phyloP scores from a whole-genome alignment of 1,140 invertebrate species.

The Melitaea cinxia region DNA sequence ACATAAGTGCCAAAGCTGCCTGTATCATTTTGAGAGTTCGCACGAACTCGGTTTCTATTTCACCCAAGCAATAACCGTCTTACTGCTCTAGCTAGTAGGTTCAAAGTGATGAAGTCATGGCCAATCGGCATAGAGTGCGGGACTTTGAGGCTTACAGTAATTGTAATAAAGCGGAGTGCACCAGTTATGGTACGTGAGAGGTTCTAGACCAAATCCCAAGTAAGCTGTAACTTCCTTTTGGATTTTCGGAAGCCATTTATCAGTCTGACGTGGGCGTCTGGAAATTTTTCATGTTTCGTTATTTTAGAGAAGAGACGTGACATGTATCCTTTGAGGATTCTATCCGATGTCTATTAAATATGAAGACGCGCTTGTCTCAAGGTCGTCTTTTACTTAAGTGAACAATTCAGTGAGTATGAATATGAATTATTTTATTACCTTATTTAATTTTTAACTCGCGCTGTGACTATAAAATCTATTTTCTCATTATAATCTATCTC shows the following conservation, averaged over 20 bases:
- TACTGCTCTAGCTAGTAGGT: conserved; percentile 74
- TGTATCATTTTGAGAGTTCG: conserved; percentile 51
- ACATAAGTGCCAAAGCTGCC: conserved; percentile 63
- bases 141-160: conserved; percentile 81
- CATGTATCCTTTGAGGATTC: conserved; percentile 59
- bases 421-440: neutral
- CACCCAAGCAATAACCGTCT: conserved; percentile 78
- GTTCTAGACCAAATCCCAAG: conserved; percentile 83
- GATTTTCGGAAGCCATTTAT: conserved; percentile 85
- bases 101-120: conserved; percentile 75
- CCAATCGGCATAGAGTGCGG: conserved; percentile 67
- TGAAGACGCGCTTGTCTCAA: conserved; percentile 50
- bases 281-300: conserved; percentile 82
- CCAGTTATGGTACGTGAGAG: conserved; percentile 81
- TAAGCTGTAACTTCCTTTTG: conserved; percentile 85
- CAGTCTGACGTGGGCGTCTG: conserved; percentile 82
- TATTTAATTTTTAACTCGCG: neutral
- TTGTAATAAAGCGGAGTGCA: conserved; percentile 82
- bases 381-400: conserved; percentile 20
- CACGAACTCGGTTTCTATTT: conserved; percentile 72
- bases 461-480: neutral
- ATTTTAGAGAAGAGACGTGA: conserved; percentile 69
- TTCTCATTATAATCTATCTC: neutral
- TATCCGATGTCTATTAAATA: conserved; percentile 52
- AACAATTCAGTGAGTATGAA: neutral